phyloP scores from a whole-genome alignment of 2,888 invertebrate genomes.

The Danaus chrysippus region DNA sequence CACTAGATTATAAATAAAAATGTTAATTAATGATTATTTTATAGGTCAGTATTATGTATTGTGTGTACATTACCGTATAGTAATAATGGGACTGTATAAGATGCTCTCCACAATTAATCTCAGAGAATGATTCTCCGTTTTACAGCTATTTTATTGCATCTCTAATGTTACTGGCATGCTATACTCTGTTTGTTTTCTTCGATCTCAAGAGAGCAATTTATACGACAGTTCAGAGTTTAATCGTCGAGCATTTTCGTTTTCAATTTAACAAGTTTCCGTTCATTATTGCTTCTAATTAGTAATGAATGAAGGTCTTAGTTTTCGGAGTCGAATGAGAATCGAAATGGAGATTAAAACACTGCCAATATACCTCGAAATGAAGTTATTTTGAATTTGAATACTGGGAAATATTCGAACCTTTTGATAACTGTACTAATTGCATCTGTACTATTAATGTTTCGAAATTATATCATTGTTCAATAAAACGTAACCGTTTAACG shows the following conservation, averaged over 20 bases:
- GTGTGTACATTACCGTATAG: not conserved
- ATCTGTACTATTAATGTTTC: too few species aligned
- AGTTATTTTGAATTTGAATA: too few species aligned
- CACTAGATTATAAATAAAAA: not conserved
- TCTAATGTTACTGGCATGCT: slow-evolving; percentile 33
- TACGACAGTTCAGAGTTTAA: slow-evolving; percentile 30
- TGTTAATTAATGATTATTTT: too few species aligned
- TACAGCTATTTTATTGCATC: slow-evolving; percentile 49
- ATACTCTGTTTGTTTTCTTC: slow-evolving; percentile 19
- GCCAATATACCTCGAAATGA: not conserved
- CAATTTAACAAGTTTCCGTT: slow-evolving; percentile 23
- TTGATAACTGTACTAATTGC: too few species aligned
- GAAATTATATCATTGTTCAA: too few species aligned
- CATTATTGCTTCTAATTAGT: slow-evolving; percentile 29
- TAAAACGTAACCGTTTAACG: not conserved
- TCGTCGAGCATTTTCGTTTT: slow-evolving; percentile 24
- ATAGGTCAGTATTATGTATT: not conserved
- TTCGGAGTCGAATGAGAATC: slow-evolving; percentile 13
- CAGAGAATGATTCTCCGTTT: slow-evolving; percentile 44
- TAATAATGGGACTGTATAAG: slow-evolving; percentile 35
- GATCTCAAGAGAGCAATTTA: slow-evolving; percentile 23
- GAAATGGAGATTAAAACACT: slow-evolving; percentile 13
- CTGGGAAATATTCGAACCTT: too few species aligned
- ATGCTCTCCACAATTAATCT: slow-evolving; percentile 47
- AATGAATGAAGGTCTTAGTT: slow-evolving; percentile 33